A percentile compares a stretch with the other conserved stretches of the same genome.
Conservation (phyloP, 2,888 invertebrate species). For the Lamellibrachia satsuma region DNA sequence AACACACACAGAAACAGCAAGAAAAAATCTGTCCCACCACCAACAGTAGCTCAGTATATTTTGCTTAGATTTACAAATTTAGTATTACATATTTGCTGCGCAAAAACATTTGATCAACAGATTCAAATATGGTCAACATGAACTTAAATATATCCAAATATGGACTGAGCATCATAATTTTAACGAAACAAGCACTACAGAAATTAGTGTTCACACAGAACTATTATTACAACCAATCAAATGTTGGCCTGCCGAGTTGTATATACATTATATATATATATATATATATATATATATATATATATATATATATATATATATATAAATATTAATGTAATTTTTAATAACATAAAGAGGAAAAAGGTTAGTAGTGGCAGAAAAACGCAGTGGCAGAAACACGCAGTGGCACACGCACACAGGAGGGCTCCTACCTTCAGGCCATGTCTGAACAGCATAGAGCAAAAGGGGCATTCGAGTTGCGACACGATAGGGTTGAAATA, state of each 20-base stretch:
- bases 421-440: slow-evolving; percentile 37
- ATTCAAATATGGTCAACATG: not conserved
- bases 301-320: not conserved
- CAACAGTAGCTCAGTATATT: not conserved
- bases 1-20: not conserved
- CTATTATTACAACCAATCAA: not conserved
- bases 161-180: slow-evolving; percentile 23
- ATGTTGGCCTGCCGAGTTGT: not conserved
- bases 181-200: slow-evolving; percentile 18
- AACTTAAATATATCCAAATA: not conserved
- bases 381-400: not conserved
- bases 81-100: not conserved
- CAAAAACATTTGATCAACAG: not conserved
- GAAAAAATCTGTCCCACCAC: not conserved
- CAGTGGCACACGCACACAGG: slow-evolving; percentile 14
- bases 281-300: not conserved
- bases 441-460: slow-evolving; percentile 47
- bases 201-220: not conserved
- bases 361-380: not conserved
- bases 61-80: not conserved
- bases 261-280: too few species aligned
- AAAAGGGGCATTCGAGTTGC: slow-evolving; percentile 41
- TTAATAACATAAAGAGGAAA: not conserved
- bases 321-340: not conserved
- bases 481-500: slow-evolving; percentile 30